A percentile compares a stretch with the other conserved stretches of the same genome.
These are phyloP conservation scores for Dryobates pubescens DNA, from an alignment of 2,797 vertebrate genomes.

Conservation along the genomic window DNA sequence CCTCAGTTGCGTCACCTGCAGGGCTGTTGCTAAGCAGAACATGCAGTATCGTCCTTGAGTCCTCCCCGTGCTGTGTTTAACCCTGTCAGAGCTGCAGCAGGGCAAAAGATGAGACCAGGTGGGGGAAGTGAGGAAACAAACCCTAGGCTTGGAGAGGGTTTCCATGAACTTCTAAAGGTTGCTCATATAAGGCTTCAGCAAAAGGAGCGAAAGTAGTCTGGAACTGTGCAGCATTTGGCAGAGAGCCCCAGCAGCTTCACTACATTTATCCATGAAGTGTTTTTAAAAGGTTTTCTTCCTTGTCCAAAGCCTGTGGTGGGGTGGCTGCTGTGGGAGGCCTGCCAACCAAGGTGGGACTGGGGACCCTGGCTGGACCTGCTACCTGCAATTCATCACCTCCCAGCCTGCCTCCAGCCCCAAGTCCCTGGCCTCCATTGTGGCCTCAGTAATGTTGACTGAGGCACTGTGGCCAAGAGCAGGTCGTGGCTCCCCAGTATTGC, in stretches of 20 bases:
- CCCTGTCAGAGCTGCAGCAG: neutral
- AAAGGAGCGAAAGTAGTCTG: neutral
- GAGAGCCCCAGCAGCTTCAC: neutral
- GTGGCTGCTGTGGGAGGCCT: neutral
- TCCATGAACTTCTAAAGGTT: neutral
- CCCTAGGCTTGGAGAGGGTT: neutral
- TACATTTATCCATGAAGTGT: neutral
- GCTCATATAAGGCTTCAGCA: neutral
- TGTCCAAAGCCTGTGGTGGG: neutral
- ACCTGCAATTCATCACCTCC: neutral
- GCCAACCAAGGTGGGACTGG: neutral
- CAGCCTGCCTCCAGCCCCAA: neutral
- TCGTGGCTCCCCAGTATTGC: neutral
- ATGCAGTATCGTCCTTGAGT: constrained; percentile 34
- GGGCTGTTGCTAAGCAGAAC: constrained; percentile 43
- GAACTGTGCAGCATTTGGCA: neutral
- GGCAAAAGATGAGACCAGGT: neutral
- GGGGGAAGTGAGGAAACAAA: neutral
- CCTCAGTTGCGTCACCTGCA: constrained; percentile 37
- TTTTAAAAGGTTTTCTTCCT: neutral
- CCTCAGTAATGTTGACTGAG: neutral
- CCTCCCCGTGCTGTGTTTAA: neutral
- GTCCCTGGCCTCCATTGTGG: no score
- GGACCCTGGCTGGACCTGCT: neutral
- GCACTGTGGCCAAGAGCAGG: neutral